These are phyloP conservation scores for Plagiodera versicolora DNA, from an alignment of 2,888 invertebrate species.

Conservation along the genomic window DNA sequence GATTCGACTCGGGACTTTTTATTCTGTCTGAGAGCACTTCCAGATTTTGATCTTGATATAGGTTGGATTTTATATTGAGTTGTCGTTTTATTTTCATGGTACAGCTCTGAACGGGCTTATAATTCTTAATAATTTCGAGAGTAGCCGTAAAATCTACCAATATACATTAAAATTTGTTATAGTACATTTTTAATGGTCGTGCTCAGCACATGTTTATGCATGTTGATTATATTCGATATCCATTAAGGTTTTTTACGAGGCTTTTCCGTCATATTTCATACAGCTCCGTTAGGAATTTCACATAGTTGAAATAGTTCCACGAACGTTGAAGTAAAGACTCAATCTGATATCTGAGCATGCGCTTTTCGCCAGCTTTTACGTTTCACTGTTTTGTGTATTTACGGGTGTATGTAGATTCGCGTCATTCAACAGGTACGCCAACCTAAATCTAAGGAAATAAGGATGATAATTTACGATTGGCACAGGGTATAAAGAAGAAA, in stretches of 20 bases:
- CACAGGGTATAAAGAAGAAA: too few relatives aligned
- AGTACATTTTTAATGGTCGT: constrained; percentile 10
- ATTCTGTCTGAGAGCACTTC: constrained; percentile 11
- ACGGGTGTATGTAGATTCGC: too few relatives aligned
- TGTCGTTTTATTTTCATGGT: constrained; percentile 3
- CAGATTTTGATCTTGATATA: constrained; percentile 12
- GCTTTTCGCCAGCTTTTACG: too few relatives aligned
- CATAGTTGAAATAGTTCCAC: too few relatives aligned
- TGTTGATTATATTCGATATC: constrained; percentile 7
- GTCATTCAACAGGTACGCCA: too few relatives aligned
- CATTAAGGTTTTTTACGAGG: not conserved
- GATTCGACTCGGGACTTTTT: constrained; percentile 5
- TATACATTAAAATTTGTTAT: constrained; percentile 11
- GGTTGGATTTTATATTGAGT: constrained; percentile 10
- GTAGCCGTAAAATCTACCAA: constrained; percentile 7
- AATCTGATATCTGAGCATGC: too few relatives aligned
- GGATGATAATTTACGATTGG: too few relatives aligned
- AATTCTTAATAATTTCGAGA: constrained; percentile 5
- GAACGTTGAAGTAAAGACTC: too few relatives aligned
- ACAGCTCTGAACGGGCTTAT: not conserved
- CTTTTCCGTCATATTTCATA: not conserved
- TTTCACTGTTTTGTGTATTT: too few relatives aligned
- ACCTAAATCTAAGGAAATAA: too few relatives aligned
- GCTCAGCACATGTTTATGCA: constrained; percentile 8
- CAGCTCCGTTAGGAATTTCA: not conserved